Conservation (phyloP, 2,113 vertebrate species). For the Tetrao urogallus region DNA sequence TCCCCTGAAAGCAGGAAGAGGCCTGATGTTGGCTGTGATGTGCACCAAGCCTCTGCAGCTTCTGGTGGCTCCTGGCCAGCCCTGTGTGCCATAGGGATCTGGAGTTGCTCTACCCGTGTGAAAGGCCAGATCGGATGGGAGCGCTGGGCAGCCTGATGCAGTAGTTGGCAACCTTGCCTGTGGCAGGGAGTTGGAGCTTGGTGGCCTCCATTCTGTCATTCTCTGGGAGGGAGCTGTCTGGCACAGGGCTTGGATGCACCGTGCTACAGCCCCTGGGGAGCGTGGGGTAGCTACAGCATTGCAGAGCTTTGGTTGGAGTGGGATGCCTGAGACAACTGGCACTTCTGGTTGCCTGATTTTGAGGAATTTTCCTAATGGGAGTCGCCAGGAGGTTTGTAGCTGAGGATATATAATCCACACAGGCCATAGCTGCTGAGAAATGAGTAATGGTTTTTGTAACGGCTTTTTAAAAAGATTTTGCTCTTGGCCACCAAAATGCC, state of each 20-base stretch:
- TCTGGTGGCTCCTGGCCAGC: neutral
- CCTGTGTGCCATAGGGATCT: neutral
- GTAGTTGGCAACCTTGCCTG: no score
- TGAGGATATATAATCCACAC: neutral
- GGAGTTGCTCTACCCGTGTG: neutral
- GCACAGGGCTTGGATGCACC: rapidly evolving
- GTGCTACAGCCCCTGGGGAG: neutral
- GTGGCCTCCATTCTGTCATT: no score
- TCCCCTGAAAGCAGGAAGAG: neutral
- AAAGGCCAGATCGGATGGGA: neutral
- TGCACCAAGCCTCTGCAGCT: neutral
- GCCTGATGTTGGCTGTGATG: neutral
- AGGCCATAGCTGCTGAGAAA: neutral
- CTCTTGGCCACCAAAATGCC: neutral
- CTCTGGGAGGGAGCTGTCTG: neutral
- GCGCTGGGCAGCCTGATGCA: no score
- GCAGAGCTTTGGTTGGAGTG: neutral
- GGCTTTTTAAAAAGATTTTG: neutral
- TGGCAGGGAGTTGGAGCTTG: no score
- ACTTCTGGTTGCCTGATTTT: neutral
- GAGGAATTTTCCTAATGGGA: neutral
- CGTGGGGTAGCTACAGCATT: neutral
- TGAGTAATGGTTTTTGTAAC: neutral
- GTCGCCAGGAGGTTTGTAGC: neutral
- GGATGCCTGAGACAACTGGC: neutral